Percentiles rank a stretch among this genome's conserved stretches.
Evolutionary conservation across 2,113 vertebrate species (phyloP).

Genomic region (Brevimyrus niger): DNA sequence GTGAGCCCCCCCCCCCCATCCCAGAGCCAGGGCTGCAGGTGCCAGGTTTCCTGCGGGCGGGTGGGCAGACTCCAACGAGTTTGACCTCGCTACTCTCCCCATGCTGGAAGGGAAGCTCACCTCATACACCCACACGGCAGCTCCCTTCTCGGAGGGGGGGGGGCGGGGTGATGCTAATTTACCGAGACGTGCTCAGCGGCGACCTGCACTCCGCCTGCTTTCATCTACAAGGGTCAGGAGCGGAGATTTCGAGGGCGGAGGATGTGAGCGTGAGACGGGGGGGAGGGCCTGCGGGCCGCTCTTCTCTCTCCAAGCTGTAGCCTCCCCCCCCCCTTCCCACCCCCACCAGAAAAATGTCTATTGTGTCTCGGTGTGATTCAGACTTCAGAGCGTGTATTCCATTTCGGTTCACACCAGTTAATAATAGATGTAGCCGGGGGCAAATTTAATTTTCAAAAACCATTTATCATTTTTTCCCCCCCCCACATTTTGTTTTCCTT

Average conservation of each 20-base stretch:
- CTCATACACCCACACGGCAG: slow-evolving; percentile 11
- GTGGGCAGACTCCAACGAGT: not conserved
- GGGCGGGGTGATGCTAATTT: slow-evolving; percentile 38
- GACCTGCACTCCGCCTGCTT: slow-evolving; percentile 18
- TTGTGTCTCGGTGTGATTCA: not conserved
- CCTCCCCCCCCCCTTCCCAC: not conserved
- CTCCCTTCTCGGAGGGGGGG: slow-evolving; percentile 19
- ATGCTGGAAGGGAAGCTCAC: not conserved
- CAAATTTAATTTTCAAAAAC: slow-evolving; percentile 14
- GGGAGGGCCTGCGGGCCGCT: not conserved
- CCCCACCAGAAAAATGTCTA: not conserved
- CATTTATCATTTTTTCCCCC: not conserved
- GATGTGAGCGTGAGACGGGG: not conserved
- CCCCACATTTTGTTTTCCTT: slow-evolving; percentile 22
- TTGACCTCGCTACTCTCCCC: not conserved
- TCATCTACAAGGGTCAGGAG: slow-evolving; percentile 10
- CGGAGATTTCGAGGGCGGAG: not conserved
- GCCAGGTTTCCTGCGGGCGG: not conserved
- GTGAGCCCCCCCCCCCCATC: not conserved
- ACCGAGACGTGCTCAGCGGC: slow-evolving; percentile 33
- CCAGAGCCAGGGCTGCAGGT: not conserved
- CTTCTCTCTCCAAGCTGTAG: not conserved
- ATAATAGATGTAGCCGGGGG: slow-evolving; percentile 20
- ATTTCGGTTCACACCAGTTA: slow-evolving; percentile 11
- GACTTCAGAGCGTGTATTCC: slow-evolving; percentile 11